Percentiles rank a stretch among this genome's conserved stretches.
Evolutionary conservation across 2,888 invertebrate species (phyloP).

Genomic region (Cephus sareptanus): DNA sequence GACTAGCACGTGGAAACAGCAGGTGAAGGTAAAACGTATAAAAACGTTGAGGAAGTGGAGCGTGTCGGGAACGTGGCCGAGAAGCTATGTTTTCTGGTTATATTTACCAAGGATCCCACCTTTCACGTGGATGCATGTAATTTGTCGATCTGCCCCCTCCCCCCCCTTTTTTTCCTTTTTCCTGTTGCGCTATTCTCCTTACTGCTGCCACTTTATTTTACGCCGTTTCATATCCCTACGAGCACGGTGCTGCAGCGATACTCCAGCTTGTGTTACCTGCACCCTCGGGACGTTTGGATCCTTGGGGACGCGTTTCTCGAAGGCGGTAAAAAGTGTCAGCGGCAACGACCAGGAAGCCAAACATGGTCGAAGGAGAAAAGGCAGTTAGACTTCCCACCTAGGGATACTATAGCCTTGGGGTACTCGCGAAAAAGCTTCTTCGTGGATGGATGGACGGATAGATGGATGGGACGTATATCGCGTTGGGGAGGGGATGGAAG

Average conservation of each 20-base stretch:
- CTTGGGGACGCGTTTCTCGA: background rate
- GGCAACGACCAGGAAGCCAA: background rate
- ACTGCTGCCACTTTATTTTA: too few species aligned
- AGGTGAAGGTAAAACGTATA: background rate
- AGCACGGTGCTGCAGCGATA: too few species aligned
- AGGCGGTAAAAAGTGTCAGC: constrained; percentile 1
- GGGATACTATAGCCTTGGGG: background rate
- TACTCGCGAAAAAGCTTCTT: background rate
- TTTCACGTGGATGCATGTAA: too few species aligned
- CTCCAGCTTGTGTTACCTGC: too few species aligned
- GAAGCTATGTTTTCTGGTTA: too few species aligned
- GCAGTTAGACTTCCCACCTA: background rate
- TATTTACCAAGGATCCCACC: too few species aligned
- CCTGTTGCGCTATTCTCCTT: too few species aligned
- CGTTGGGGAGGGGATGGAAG: background rate
- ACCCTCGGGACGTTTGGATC: background rate
- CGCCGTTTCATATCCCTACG: too few species aligned
- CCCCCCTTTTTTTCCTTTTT: too few species aligned
- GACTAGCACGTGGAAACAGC: background rate
- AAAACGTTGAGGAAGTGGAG: background rate
- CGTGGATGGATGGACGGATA: background rate
- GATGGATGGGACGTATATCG: background rate
- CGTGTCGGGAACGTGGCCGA: background rate
- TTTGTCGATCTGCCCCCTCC: too few species aligned
- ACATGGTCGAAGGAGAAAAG: background rate